These are phyloP conservation scores for Pituophis catenifer DNA, from an alignment of 2,113 vertebrate species.

Conservation along the genomic window DNA sequence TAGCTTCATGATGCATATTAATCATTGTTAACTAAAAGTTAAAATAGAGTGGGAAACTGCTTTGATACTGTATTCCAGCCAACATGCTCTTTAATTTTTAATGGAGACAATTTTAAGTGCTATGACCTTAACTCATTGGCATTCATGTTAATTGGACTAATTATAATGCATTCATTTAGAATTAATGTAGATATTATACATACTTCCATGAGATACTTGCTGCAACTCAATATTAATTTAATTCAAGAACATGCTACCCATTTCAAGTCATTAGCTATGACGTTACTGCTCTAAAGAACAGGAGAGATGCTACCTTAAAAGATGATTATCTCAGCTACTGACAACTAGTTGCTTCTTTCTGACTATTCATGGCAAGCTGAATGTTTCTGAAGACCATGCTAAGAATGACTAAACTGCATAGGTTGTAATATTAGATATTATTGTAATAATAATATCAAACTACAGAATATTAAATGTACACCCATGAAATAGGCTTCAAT, in stretches of 20 bases:
- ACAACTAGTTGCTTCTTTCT: not conserved
- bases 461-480: not conserved
- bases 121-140: slow-evolving; percentile 39
- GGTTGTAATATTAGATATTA: not conserved
- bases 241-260: slow-evolving; percentile 38
- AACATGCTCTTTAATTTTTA: slow-evolving; percentile 18
- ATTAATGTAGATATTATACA: slow-evolving; percentile 43
- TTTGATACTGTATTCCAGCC: not conserved
- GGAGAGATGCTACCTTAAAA: slow-evolving; percentile 27
- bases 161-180: slow-evolving; percentile 37
- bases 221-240: slow-evolving; percentile 49
- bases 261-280: slow-evolving; percentile 23
- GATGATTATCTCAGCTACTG: not conserved
- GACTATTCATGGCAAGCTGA: rapidly evolving
- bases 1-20: slow-evolving; percentile 6
- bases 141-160: slow-evolving; percentile 32
- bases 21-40: not conserved
- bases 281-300: slow-evolving; percentile 28
- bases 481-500: not conserved
- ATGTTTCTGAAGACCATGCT: not conserved
- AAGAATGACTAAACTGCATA: not conserved
- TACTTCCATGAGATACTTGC: slow-evolving; percentile 8
- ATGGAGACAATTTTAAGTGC: not conserved
- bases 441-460: not conserved
- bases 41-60: not conserved